Conservation (phyloP, 1,140 invertebrate species). For the Formica exsecta region DNA sequence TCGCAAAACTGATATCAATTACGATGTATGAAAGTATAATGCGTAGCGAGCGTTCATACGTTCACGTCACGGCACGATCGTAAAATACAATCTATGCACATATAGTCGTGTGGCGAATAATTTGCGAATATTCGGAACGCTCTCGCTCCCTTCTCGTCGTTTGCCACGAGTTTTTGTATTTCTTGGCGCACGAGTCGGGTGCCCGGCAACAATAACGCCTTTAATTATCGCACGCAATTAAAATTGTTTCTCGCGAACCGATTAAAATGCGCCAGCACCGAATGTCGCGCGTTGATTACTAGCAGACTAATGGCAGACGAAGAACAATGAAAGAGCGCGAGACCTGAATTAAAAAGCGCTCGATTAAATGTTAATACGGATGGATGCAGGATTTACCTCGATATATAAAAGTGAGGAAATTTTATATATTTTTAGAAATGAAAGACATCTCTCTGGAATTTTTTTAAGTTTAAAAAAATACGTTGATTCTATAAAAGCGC, state of each 20-base stretch:
- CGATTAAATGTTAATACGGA: not conserved
- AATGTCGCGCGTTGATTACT: not conserved
- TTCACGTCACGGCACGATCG: slow-evolving; percentile 35
- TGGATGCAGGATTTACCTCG: not conserved
- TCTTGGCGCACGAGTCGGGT: slow-evolving; percentile 9
- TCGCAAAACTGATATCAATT: slow-evolving; percentile 3
- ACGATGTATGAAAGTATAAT: not conserved
- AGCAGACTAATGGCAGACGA: slow-evolving; percentile 5
- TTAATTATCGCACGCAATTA: slow-evolving; percentile 66
- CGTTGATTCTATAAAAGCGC: not conserved
- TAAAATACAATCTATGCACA: slow-evolving; percentile 34
- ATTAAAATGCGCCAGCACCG: no score
- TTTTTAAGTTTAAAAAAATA: not conserved
- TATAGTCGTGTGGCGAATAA: not conserved
- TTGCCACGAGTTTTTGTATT: slow-evolving; percentile 13
- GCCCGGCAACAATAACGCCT: slow-evolving; percentile 53
- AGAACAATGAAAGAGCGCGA: not conserved
- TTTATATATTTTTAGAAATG: not conserved
- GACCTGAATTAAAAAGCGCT: not conserved
- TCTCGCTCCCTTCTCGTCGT: slow-evolving; percentile 10
- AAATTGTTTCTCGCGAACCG: slow-evolving; percentile 42
- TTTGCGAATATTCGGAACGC: slow-evolving; percentile 1
- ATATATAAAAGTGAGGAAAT: not conserved
- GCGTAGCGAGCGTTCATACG: not conserved
- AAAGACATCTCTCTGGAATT: not conserved